Percentiles rank a stretch among this genome's conserved stretches.
Conservation (phyloP, 35 echinoderm and acorn worm species). For the Heliocidaris erythrogramma region DNA sequence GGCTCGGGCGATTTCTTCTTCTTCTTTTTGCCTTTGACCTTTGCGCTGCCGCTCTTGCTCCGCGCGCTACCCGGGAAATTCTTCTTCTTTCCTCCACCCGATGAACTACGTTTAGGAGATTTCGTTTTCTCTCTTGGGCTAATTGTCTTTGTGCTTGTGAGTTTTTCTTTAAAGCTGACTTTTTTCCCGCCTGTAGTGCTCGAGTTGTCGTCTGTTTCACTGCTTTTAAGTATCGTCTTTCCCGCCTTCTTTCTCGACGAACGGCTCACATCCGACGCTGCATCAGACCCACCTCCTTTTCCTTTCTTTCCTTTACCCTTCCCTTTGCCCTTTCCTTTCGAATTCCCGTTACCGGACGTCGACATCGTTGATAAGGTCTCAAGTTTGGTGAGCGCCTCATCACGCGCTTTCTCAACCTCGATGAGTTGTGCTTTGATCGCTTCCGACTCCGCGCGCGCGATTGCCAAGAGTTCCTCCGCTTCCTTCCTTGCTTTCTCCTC, state of each 20-base stretch:
- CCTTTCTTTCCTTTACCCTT: conserved; percentile 38
- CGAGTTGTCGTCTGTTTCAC: conserved; percentile 35
- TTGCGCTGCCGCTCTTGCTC: conserved; percentile 19
- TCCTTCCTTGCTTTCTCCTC: conserved; percentile 39
- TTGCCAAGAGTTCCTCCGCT: conserved; percentile 29
- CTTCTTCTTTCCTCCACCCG: conserved; percentile 43
- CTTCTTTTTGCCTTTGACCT: conserved; percentile 53
- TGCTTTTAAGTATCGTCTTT: conserved; percentile 16
- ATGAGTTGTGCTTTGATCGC: conserved; percentile 36
- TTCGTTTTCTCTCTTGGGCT: conserved; percentile 37
- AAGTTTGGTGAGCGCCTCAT: conserved; percentile 14
- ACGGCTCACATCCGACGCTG: background rate
- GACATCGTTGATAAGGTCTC: conserved; percentile 37
- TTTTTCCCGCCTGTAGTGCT: conserved; percentile 41
- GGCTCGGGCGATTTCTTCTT: background rate
- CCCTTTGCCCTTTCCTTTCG: conserved; percentile 42
- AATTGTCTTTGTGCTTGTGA: conserved; percentile 55
- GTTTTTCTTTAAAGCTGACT: conserved; percentile 57
- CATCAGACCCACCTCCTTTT: conserved; percentile 16
- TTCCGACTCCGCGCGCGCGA: conserved; percentile 43
- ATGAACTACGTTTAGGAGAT: conserved; percentile 17
- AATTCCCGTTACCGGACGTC: background rate
- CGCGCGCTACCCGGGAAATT: conserved; percentile 43
- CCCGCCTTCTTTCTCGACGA: background rate
- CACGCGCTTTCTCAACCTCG: conserved; percentile 39